Evolutionary conservation across 2,797 vertebrate genomes (phyloP).

Genomic region (Chrysocyon brachyurus): DNA sequence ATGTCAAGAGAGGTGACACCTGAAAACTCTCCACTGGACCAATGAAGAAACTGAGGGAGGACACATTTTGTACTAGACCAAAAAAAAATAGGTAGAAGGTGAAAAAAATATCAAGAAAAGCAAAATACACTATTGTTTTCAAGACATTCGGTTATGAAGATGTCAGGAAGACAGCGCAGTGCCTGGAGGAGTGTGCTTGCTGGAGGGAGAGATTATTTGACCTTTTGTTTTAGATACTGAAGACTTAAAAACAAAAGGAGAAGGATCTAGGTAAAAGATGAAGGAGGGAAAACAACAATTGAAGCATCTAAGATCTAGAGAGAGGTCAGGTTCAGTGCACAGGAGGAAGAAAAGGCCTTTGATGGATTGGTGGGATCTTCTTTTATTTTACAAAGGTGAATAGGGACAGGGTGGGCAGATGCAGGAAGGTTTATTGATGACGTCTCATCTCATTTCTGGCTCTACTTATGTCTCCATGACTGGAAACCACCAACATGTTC

Average conservation of each 20-base stretch:
- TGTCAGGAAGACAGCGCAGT: not conserved
- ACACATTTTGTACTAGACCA: not conserved
- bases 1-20: not conserved
- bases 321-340: not conserved
- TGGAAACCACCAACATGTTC: not conserved
- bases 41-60: not conserved
- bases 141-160: not conserved
- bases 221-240: not conserved
- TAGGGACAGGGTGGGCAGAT: not conserved
- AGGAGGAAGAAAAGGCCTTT: not conserved
- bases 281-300: not conserved
- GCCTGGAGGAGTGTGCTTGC: not conserved
- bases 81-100: not conserved
- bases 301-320: not conserved
- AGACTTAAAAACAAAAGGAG: not conserved
- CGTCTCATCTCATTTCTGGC: fast-evolving
- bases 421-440: not conserved
- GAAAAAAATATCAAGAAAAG: not conserved
- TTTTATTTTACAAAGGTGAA: not conserved
- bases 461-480: not conserved
- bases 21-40: not conserved
- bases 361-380: not conserved
- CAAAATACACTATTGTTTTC: not conserved
- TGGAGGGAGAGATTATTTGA: not conserved
- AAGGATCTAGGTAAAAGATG: not conserved